phyloP scores from a whole-genome alignment of 2,113 vertebrate species.

The Terrapene triunguis region DNA sequence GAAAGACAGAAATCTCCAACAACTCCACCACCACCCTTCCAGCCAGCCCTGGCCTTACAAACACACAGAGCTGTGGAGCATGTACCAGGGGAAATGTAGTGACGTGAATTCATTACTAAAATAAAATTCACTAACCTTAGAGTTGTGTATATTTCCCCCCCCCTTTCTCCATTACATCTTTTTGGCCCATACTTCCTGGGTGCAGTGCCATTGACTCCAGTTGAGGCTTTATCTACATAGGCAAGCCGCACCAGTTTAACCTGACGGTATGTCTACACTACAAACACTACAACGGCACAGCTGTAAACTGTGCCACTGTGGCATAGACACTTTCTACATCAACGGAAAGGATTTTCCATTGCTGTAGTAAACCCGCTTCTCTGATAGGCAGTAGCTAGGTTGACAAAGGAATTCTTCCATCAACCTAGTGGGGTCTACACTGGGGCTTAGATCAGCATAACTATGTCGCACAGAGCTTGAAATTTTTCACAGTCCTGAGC shows the following conservation, averaged over 20 bases:
- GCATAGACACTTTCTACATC: too few relatives aligned
- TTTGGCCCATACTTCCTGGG: fast-evolving
- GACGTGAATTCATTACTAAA: background rate
- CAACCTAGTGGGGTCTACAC: background rate
- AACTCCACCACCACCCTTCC: fast-evolving
- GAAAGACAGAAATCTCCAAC: fast-evolving
- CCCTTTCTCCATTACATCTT: fast-evolving
- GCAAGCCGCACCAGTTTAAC: too few relatives aligned
- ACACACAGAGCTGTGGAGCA: background rate
- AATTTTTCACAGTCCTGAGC: background rate
- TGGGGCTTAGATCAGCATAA: too few relatives aligned
- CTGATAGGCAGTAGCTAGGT: too few relatives aligned
- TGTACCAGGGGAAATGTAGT: background rate
- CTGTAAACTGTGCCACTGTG: too few relatives aligned
- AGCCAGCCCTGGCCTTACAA: fast-evolving
- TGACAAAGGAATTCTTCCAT: background rate
- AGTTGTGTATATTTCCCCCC: fast-evolving
- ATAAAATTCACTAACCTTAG: background rate
- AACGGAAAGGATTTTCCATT: too few relatives aligned
- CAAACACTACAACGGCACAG: too few relatives aligned
- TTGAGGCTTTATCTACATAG: background rate
- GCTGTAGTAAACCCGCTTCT: too few relatives aligned
- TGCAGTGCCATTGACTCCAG: fast-evolving
- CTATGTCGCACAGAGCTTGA: background rate
- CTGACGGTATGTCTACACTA: background rate